phyloP scores from a whole-genome alignment of 2,113 vertebrate species.

The Apistogramma diplotaenia region DNA sequence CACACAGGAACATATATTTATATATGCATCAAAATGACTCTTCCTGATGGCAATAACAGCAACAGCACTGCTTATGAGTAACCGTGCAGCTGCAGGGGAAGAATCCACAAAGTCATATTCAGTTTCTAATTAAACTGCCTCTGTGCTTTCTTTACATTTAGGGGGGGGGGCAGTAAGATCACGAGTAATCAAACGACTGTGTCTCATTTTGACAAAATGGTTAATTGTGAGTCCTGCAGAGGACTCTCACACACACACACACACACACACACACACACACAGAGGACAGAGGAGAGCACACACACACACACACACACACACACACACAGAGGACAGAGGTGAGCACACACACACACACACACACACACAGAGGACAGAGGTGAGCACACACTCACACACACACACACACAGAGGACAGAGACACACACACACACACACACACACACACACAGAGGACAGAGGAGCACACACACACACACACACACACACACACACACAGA shows the following conservation, averaged over 20 bases:
- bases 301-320: slow-evolving; percentile 8
- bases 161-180: background rate
- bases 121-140: background rate
- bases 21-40: background rate
- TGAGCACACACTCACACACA: too few species aligned
- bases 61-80: background rate
- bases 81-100: background rate
- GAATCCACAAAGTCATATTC: too few species aligned
- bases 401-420: too few species aligned
- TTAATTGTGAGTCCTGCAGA: background rate
- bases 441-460: background rate
- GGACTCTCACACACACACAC: too few species aligned
- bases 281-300: too few species aligned
- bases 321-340: too few species aligned
- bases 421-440: too few species aligned
- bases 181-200: background rate
- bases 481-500: too few species aligned
- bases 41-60: too few species aligned
- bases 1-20: background rate
- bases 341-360: too few species aligned
- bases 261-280: slow-evolving; percentile 7
- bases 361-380: too few species aligned
- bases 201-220: background rate
- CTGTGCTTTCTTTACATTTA: too few species aligned
- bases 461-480: slow-evolving; percentile 15